phyloP scores from a whole-genome alignment of 2,797 vertebrate genomes.

The Sebastes nivosus region DNA sequence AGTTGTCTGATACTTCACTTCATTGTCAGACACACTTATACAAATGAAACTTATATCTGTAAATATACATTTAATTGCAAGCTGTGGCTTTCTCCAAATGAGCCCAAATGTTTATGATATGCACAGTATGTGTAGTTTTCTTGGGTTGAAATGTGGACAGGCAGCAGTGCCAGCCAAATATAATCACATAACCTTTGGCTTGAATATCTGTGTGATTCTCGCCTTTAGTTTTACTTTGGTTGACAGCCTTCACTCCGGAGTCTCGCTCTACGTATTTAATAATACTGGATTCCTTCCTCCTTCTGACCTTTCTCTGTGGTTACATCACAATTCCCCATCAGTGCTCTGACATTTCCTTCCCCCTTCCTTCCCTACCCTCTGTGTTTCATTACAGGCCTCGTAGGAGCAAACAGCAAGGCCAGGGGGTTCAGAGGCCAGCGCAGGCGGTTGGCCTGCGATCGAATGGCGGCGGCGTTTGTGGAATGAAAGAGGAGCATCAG shows the following conservation, averaged over 20 bases:
- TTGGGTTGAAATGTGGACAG: not conserved
- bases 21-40: not conserved
- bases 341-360: constrained; percentile 64
- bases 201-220: constrained; percentile 15
- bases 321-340: constrained; percentile 65
- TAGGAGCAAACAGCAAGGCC: constrained; percentile 40
- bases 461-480: not conserved
- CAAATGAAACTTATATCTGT: too few species aligned
- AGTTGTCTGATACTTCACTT: not conserved
- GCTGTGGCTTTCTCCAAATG: not conserved
- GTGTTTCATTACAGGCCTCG: constrained; percentile 48
- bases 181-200: constrained; percentile 27
- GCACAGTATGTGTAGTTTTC: not conserved
- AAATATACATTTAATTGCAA: not conserved
- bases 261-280: constrained; percentile 42
- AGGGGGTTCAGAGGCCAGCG: constrained; percentile 41
- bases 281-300: constrained; percentile 25
- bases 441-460: not conserved
- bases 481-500: not conserved
- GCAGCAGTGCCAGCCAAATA: not conserved
- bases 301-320: constrained; percentile 68
- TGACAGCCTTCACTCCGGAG: constrained; percentile 14
- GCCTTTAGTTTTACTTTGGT: constrained; percentile 24
- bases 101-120: not conserved
- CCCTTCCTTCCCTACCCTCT: constrained; percentile 53